Evolutionary conservation across 2,888 invertebrate genomes (phyloP), one percentile per base, ranked within the genome.

Genomic region (Drosophila anomalata): DNA sequence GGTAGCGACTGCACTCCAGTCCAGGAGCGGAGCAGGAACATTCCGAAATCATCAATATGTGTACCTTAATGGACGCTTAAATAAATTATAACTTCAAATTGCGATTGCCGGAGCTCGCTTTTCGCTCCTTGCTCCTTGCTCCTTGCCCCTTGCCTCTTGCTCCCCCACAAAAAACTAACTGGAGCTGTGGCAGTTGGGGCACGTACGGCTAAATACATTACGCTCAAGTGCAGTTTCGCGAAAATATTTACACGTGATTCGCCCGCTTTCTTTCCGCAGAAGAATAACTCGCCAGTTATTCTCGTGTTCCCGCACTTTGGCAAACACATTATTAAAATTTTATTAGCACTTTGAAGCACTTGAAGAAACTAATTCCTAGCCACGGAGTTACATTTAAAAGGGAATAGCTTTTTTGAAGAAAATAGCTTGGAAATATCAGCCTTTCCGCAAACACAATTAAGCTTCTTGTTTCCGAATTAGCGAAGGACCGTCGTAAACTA

Each of bases 61-160:
- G 87, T 79, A 77, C 80, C 79, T 86, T 86, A 88, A 88, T 88
- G 86, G 89, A 83, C 75, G 79, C 76, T 76, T 87, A 83, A 87
- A 87, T 87, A 87, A 89, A 80, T 89, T 77, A 87, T 87, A 80
- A 87, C 78, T 86, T 76, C 73, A 87, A 89, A 87, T 87, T 87
- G 87, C 88, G 78, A 89, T 83, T 87, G 77, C 77, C 52, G 53
- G 39, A 36, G 29, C 8, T 22, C 11, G 41, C 41, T 17, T 9
- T 6, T 36, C 36, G 36, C 11, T n/a, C 36, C n/a, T 36, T 12
- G 36, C 12, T 12, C 1, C 36, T 36, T 22, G 47, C n/a, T 14
- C 24, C 42, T 33, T 26, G 17, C 17, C 17, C 17, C 17, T 17
- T 17, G 58, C 14, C 22, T 14, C 42, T 33, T 26, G 6, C 41